A percentile compares a stretch with the other conserved stretches of the same genome.
phyloP scores from a whole-genome alignment of 1,140 invertebrate species.

The Bactericera cockerelli region DNA sequence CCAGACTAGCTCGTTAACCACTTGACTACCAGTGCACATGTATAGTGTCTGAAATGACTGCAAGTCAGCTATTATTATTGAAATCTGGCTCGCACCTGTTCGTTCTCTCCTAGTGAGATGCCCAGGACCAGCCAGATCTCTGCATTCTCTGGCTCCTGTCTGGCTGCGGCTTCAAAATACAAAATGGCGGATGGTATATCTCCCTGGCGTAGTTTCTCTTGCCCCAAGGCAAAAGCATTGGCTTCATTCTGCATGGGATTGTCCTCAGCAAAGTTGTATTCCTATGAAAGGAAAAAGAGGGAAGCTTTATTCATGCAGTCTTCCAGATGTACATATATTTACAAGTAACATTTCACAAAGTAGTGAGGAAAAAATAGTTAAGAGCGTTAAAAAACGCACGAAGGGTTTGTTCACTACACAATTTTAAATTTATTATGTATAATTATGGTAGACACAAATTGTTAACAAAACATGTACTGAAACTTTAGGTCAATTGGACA shows the following conservation, averaged over 20 bases:
- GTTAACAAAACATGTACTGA: no score
- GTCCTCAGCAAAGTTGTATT: conserved; percentile 69
- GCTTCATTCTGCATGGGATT: conserved; percentile 70
- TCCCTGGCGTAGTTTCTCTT: conserved; percentile 61
- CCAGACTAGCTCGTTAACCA: no score
- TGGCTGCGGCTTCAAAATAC: conserved; percentile 89
- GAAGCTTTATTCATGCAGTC: neutral
- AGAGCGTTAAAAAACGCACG: no score
- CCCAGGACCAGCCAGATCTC: conserved; percentile 72
- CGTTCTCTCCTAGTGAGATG: conserved; percentile 85
- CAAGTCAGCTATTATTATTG: no score
- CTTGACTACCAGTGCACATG: no score
- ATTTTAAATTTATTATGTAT: no score
- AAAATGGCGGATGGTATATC: conserved; percentile 90
- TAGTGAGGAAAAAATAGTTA: no score
- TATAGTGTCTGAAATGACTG: no score
- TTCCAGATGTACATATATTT: neutral
- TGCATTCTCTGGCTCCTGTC: conserved; percentile 61
- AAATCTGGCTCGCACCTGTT: conserved; percentile 51
- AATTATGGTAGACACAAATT: no score
- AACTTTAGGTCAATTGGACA: no score
- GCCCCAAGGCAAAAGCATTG: conserved; percentile 76
- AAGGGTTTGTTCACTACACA: no score
- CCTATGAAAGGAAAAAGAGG: conserved; percentile 28
- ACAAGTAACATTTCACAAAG: no score